Evolutionary conservation across 2,888 invertebrate genomes (phyloP), one percentile per base, ranked within the genome.

Genomic region (Ochropleura leucogaster): DNA sequence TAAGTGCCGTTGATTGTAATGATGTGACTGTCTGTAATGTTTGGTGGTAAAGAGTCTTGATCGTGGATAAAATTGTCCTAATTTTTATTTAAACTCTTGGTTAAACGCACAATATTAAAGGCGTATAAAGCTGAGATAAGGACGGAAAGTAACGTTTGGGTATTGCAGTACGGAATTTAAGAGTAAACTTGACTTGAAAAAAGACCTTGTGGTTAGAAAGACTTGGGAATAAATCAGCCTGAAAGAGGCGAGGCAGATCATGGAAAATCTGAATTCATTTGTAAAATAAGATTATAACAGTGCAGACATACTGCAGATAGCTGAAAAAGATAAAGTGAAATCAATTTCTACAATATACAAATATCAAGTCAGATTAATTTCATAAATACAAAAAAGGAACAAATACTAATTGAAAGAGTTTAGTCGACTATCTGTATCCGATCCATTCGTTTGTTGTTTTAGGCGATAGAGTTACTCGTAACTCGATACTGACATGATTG

Each of bases 401-500:
- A 12, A 46, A 64, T 42, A 40, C 18, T 20, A 77, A 51, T 72
- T 63, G 44, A 47, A 16, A 60, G 20, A 70, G 65, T 68, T 69
- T 42, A 47, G 44, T n/a, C 40, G 59, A 49, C n/a, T 77, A 44
- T 59, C 16, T 59, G 74, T 20, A 73, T 80, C 72, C 64, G 59
- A 40, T 75, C 64, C 73, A 59, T 47, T 47, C 20, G 66, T 77
- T 74, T 77, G 73, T 72, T 69, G 62, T 62, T 82, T 82, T 79
- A 75, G 68, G 46, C 57, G 69, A 79, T 85, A 80, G 84, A 75
- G 70, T 86, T 79, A 72, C 80, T 63, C 66, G 84, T 86, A 88
- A 89, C 80, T 77, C 60, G 72, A 91, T 87, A 88, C 86, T 74
- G 62, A 77, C 72, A 84, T 85, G 85, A 86, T 85, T 85, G 85